A percentile compares a stretch with the other conserved stretches of the same genome.
These are phyloP conservation scores for Cataglyphis hispanica DNA, from an alignment of 1,140 invertebrate genomes.

Conservation along the genomic window DNA sequence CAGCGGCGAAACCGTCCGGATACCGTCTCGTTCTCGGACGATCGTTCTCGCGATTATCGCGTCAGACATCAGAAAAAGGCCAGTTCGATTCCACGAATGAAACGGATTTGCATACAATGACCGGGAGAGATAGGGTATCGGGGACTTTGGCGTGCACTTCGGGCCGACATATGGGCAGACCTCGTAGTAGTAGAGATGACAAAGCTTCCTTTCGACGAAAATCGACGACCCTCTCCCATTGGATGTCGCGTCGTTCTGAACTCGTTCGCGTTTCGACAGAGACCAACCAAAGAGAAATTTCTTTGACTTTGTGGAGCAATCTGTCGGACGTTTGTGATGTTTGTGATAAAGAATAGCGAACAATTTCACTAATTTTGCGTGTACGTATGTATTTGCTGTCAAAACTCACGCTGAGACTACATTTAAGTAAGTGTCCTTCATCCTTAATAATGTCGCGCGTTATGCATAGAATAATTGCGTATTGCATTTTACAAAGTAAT, in stretches of 20 bases:
- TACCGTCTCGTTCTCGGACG: slow-evolving; percentile 58
- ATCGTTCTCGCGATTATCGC: slow-evolving; percentile 82
- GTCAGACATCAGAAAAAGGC: slow-evolving; percentile 84
- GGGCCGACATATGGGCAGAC: slow-evolving; percentile 20
- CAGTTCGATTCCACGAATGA: slow-evolving; percentile 82
- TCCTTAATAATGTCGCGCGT: not conserved
- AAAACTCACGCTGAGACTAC: slow-evolving; percentile 1
- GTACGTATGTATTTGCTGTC: slow-evolving; percentile 34
- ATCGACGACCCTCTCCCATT: slow-evolving; percentile 58
- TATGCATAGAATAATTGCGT: slow-evolving; percentile 17
- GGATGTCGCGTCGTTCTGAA: slow-evolving; percentile 11
- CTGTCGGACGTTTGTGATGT: slow-evolving; percentile 57
- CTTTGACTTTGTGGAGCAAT: slow-evolving; percentile 52
- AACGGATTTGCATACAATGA: slow-evolving; percentile 86
- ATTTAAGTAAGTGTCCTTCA: not conserved
- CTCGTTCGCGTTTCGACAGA: slow-evolving; percentile 21
- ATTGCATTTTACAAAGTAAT: slow-evolving; percentile 30
- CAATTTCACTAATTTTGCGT: slow-evolving; percentile 53
- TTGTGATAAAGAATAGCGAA: slow-evolving; percentile 34
- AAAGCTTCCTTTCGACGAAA: slow-evolving; percentile 76
- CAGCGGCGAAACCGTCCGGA: slow-evolving; percentile 67
- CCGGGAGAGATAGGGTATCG: slow-evolving; percentile 75
- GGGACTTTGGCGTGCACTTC: slow-evolving; percentile 43
- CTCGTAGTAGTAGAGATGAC: slow-evolving; percentile 73
- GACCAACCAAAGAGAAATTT: slow-evolving; percentile 42